Base-by-base conservation (phyloP, 2,888 invertebrate species). In the Tribolium freemani region DNA sequence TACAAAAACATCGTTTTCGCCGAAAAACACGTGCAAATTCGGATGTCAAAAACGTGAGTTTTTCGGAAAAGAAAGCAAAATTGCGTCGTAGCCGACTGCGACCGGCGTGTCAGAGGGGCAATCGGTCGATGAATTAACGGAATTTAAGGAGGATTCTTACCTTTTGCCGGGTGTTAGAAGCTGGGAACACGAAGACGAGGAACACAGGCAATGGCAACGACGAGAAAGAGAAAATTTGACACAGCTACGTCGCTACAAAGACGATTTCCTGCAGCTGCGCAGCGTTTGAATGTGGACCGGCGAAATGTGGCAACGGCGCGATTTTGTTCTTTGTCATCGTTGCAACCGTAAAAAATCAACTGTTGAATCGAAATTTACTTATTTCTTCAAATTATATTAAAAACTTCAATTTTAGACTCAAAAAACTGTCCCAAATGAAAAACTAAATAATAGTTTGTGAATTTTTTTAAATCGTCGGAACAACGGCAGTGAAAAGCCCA, bases 161-260 rank as follows among this genome's bases (percentile, higher is more conserved):
- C 71, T 54, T 54, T 8, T 38, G 50, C 31, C 31, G 63, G 57
- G 5, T 8, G 10, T 21, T 58, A 68, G 63, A 71, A 66, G 73
- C 69, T 69, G 69, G 51, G 57, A 46, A 31, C 21, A 38, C 9
- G 30, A 64, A 64, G 53, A 73, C 61, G 53, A 58, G 54, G 50
- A 5, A 61, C 50, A 67, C 71, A 61, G 67, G 56, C 73, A 53
- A 69, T 44, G 69, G 64, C 63, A 66, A 69, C 64, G 48, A 56
- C 54, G 31, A 69, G 73, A 73, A 73, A 73, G 73, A 72, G 68
- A 73, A 69, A 72, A 63, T 63, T 69, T 51, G 50, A 58, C 38
- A 57, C 63, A 20, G 53, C 57, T 72, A 69, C 63, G 63, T 68
- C 58, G 54, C 46, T 21, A 63, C 57, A 57, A 16, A 57, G 53